Percentiles rank a stretch among this genome's conserved stretches.
Evolutionary conservation across 2,113 vertebrate genomes (phyloP).

Genomic region (Phalacrocorax carbo): DNA sequence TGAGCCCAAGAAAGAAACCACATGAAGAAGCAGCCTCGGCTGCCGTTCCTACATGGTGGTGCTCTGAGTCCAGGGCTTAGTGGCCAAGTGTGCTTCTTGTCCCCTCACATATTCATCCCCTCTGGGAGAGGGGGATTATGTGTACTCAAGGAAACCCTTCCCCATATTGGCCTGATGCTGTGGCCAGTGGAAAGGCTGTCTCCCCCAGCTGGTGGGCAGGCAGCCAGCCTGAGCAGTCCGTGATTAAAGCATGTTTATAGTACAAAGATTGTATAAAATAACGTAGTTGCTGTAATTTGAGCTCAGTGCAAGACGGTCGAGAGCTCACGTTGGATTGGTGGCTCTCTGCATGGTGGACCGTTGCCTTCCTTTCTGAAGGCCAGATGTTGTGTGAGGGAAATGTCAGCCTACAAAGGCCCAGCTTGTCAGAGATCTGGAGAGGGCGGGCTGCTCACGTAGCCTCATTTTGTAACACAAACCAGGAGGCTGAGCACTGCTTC

Average conservation of each 20-base stretch:
- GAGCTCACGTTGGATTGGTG: not conserved
- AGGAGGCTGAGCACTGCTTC: not conserved
- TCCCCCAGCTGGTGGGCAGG: not conserved
- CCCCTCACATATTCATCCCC: accelerated
- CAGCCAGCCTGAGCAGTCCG: not conserved
- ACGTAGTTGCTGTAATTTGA: conserved; percentile 7
- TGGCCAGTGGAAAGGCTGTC: not conserved
- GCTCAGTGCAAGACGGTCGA: not conserved
- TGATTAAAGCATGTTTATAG: not conserved
- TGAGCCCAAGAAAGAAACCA: not conserved
- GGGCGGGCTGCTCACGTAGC: not conserved
- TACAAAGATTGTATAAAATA: not conserved
- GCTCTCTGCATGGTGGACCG: accelerated
- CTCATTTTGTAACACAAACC: not conserved
- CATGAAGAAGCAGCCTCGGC: not conserved
- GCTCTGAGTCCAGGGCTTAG: not conserved
- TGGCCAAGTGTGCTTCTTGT: not conserved
- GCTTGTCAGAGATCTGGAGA: not conserved
- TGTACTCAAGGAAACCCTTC: not conserved
- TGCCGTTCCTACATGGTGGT: accelerated
- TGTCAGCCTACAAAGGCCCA: conserved; percentile 25
- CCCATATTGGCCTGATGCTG: not conserved
- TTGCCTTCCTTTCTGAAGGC: not conserved
- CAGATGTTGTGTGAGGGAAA: conserved; percentile 36
- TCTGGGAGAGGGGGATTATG: not conserved